phyloP scores from a whole-genome alignment of 2,797 vertebrate species.

The Smutsia gigantea region DNA sequence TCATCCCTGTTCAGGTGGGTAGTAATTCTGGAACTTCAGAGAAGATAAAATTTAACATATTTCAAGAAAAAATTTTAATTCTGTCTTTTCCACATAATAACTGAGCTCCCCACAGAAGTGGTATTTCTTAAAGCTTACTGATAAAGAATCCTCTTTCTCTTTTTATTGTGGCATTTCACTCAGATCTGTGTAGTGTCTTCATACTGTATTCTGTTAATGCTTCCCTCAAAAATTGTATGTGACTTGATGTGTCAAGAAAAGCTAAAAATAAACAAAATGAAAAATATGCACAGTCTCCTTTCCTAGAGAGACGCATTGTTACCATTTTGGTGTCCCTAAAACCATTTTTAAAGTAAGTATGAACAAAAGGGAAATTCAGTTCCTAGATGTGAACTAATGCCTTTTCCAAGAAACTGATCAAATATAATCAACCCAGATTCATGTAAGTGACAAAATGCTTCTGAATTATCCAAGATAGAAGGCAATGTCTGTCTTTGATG shows the following conservation, averaged over 20 bases:
- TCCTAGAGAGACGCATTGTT: not conserved
- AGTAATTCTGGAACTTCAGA: not conserved
- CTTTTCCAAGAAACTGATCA: not conserved
- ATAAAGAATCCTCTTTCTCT: not conserved
- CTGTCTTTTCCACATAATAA: not conserved
- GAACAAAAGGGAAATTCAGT: not conserved
- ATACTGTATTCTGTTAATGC: not conserved
- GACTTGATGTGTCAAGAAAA: not conserved
- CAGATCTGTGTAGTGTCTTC: not conserved
- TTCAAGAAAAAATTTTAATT: not conserved
- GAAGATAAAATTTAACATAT: not conserved
- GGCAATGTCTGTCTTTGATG: not conserved
- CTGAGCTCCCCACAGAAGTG: not conserved
- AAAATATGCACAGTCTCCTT: not conserved
- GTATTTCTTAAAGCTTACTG: not conserved
- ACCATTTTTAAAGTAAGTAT: not conserved
- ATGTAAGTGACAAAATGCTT: not conserved
- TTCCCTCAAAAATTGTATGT: not conserved
- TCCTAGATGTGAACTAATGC: not conserved
- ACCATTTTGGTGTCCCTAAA: not conserved
- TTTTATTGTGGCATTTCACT: not conserved
- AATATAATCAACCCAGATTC: not conserved
- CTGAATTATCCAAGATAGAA: not conserved
- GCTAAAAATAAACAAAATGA: conserved; percentile 5
- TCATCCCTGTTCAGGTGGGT: not conserved